Evolutionary conservation across 2,113 vertebrate species (phyloP).

Genomic region (Ursus arctos): DNA sequence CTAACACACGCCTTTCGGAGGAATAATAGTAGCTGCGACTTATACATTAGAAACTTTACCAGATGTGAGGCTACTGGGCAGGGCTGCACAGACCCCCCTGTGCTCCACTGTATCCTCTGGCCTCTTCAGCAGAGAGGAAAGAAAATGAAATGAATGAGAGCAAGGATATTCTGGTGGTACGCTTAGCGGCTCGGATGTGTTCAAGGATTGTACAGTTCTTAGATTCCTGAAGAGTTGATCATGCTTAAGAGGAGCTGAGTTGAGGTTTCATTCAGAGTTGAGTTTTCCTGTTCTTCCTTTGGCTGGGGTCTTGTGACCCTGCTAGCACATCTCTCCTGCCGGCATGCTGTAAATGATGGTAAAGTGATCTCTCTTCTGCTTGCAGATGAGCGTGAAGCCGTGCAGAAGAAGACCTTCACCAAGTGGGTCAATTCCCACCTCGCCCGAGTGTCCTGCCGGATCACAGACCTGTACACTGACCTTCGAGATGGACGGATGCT

Average conservation of each 20-base stretch:
- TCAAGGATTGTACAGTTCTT: neutral
- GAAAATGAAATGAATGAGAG: neutral
- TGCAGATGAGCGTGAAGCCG: constrained; percentile 96
- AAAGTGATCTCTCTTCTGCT: constrained; percentile 46
- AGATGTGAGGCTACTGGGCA: neutral
- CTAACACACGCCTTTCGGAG: neutral
- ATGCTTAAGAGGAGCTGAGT: neutral
- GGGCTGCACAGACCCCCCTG: neutral
- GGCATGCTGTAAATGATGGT: neutral
- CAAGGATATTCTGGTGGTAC: neutral
- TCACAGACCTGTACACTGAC: constrained; percentile 96
- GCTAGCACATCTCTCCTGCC: neutral
- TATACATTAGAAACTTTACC: neutral
- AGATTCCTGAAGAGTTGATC: neutral
- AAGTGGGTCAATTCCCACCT: constrained; percentile 99
- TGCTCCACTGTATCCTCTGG: neutral
- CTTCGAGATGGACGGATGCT: constrained; percentile 97
- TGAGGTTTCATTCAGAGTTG: neutral
- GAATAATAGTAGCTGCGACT: neutral
- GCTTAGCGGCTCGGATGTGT: neutral
- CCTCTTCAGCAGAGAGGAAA: neutral
- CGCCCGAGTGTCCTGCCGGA: constrained; percentile 95
- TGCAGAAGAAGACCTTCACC: constrained; percentile 98
- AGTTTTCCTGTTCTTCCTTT: neutral
- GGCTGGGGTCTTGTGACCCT: neutral